phyloP scores from a whole-genome alignment of 2,113 vertebrate genomes.

The Aegithalos caudatus region DNA sequence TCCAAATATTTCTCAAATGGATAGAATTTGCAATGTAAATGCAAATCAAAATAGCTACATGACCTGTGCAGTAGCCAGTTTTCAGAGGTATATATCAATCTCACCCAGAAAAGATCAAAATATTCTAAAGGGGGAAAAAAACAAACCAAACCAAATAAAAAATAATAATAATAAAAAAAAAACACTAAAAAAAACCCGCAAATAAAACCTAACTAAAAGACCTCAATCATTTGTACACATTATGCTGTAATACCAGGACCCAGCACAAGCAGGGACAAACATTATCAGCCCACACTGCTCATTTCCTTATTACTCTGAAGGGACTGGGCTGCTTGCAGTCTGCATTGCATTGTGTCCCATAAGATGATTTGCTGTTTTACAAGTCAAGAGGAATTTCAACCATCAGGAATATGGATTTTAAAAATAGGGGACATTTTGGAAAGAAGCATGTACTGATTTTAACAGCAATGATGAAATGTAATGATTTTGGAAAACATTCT shows the following conservation, averaged over 20 bases:
- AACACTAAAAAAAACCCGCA: neutral
- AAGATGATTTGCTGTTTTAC: neutral
- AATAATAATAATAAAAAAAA: neutral
- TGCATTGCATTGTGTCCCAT: rapidly evolving
- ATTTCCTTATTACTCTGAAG: neutral
- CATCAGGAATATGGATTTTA: neutral
- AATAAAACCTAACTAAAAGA: neutral
- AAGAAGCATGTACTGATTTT: neutral
- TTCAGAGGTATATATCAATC: neutral
- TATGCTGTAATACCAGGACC: neutral
- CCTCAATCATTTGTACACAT: neutral
- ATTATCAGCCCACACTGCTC: neutral
- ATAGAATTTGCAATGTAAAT: conserved; percentile 12
- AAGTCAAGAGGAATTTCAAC: neutral
- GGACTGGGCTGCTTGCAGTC: neutral
- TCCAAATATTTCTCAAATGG: neutral
- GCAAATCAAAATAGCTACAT: neutral
- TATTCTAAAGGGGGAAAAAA: neutral
- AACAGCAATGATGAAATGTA: neutral
- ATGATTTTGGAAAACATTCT: neutral
- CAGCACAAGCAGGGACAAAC: neutral
- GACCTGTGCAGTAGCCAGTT: neutral
- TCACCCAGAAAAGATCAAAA: neutral
- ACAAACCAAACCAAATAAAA: neutral
- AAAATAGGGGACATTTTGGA: neutral